Conservation (phyloP, 2,888 invertebrate genomes). For the Uropetala carovei region DNA sequence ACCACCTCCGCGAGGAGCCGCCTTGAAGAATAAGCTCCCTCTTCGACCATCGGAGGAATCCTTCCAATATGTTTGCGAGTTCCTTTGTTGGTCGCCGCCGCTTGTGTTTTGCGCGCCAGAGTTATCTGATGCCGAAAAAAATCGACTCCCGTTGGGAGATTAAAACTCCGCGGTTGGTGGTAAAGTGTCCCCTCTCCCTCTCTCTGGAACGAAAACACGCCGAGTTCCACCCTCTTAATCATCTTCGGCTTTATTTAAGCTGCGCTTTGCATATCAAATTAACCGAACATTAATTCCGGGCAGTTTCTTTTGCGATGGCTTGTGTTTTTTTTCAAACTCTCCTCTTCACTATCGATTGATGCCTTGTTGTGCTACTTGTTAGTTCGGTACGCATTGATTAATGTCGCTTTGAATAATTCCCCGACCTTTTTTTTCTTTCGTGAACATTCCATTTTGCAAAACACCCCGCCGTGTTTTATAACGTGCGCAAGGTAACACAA, state of each 20-base stretch:
- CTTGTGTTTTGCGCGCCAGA: not conserved
- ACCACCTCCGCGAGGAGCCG: not conserved
- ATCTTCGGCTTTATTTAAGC: not conserved
- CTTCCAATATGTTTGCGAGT: not conserved
- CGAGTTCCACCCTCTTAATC: not conserved
- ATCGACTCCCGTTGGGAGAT: slow-evolving; percentile 22
- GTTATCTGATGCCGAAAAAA: not conserved
- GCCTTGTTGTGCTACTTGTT: not conserved
- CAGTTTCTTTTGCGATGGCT: not conserved
- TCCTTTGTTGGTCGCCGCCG: slow-evolving; percentile 7
- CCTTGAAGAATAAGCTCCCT: not conserved
- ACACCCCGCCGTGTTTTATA: slow-evolving; percentile 11
- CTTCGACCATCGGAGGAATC: not conserved
- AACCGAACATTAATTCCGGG: not conserved
- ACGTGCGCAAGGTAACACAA: not conserved
- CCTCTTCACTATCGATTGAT: not conserved
- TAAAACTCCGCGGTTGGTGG: slow-evolving; percentile 22
- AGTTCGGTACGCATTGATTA: not conserved
- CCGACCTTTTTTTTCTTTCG: not conserved
- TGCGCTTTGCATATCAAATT: slow-evolving; percentile 28
- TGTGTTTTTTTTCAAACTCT: not conserved
- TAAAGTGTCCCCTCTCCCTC: not conserved
- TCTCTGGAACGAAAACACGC: not conserved
- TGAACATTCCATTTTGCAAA: not conserved
- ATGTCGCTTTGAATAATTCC: slow-evolving; percentile 10